Conservation (phyloP, 2,113 vertebrate genomes). For the Felis chaus region DNA sequence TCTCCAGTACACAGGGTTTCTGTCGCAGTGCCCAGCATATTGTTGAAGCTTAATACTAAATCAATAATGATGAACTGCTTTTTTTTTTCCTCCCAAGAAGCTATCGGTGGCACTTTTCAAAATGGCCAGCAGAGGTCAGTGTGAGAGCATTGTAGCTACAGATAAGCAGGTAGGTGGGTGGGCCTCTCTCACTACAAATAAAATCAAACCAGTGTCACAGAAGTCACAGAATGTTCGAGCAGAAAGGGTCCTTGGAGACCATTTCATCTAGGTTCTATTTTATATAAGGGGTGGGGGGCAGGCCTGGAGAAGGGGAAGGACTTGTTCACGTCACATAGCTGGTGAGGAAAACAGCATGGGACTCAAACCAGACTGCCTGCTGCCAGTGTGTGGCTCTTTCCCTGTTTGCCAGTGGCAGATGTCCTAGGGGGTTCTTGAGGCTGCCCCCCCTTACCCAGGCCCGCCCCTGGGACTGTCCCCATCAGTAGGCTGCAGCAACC, state of each 20-base stretch:
- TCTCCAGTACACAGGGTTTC: not conserved
- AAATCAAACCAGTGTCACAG: conserved; percentile 60
- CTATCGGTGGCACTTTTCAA: not conserved
- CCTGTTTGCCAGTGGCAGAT: conserved; percentile 59
- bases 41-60: not conserved
- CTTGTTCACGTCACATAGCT: conserved; percentile 12
- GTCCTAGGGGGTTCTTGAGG: conserved; percentile 49
- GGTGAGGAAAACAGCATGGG: not conserved
- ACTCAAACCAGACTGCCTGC: not conserved
- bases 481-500: conserved; percentile 52
- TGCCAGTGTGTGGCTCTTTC: not conserved
- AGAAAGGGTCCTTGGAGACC: conserved; percentile 36
- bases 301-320: not conserved
- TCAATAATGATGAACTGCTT: not conserved
- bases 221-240: conserved; percentile 63
- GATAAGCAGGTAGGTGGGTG: conserved; percentile 59
- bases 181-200: conserved; percentile 51
- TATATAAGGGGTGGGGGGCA: not conserved
- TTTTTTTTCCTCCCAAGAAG: not conserved
- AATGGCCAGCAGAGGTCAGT: conserved; percentile 73
- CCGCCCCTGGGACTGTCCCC: not conserved
- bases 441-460: not conserved
- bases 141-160: conserved; percentile 46
- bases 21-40: not conserved
- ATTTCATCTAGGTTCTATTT: conserved; percentile 46